These are phyloP conservation scores for Anomalospiza imberbis DNA, from an alignment of 2,797 vertebrate species.

Conservation along the genomic window DNA sequence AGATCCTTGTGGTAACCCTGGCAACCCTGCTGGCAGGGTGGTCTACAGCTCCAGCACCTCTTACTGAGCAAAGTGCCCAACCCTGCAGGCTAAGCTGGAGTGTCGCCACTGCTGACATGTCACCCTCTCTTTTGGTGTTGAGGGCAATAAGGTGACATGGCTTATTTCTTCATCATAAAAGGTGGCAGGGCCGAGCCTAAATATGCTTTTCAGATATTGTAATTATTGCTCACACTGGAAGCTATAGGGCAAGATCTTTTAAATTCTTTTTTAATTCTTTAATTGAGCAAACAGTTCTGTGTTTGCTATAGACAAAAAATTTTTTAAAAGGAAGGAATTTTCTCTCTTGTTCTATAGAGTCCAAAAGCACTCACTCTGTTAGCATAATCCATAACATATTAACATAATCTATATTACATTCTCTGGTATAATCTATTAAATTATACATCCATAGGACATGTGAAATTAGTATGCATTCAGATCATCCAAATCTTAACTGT, in stretches of 20 bases:
- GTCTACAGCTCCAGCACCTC: background rate
- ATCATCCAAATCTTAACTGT: background rate
- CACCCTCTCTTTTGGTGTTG: background rate
- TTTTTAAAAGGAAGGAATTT: background rate
- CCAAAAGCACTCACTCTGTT: background rate
- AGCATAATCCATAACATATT: constrained; percentile 17
- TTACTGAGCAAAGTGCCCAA: background rate
- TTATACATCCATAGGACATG: background rate
- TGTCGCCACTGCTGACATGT: background rate
- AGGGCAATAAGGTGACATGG: background rate
- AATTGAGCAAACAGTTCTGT: background rate
- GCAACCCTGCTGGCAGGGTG: background rate
- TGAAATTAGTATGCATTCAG: background rate
- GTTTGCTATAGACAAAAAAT: background rate
- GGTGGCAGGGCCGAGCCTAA: background rate
- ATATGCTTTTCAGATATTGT: background rate
- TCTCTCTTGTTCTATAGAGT: background rate
- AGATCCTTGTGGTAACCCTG: background rate
- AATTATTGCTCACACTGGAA: background rate
- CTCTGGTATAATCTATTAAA: background rate
- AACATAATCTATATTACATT: constrained; percentile 21
- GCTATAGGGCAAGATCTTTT: background rate
- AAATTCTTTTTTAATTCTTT: background rate
- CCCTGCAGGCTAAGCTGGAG: background rate
- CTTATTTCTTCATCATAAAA: background rate